phyloP scores from a whole-genome alignment of 1,140 invertebrate genomes.

The Pseudobourletiella spinata region DNA sequence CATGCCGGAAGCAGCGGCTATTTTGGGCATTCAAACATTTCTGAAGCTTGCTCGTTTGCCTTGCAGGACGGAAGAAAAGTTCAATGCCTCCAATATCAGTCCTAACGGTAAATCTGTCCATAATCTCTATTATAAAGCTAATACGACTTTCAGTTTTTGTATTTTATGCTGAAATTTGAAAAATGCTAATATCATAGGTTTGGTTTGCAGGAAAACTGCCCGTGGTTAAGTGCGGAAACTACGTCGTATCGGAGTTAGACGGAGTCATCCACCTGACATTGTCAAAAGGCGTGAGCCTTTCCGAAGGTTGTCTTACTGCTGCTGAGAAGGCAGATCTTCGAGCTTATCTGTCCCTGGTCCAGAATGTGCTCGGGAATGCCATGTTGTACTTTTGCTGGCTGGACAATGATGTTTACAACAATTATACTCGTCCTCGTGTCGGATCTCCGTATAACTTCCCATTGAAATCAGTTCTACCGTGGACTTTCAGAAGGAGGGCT shows the following conservation, averaged over 20 bases:
- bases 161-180: too few relatives aligned
- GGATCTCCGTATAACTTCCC: constrained; percentile 89
- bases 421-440: constrained; percentile 73
- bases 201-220: constrained; percentile 58
- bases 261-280: constrained; percentile 80
- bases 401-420: constrained; percentile 64
- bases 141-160: constrained; percentile 8
- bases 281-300: constrained; percentile 70
- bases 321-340: constrained; percentile 82
- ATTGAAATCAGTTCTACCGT: constrained; percentile 49
- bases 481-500: constrained; percentile 18
- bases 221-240: constrained; percentile 80
- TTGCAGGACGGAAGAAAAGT: constrained; percentile 63
- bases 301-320: constrained; percentile 54
- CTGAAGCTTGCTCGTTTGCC: constrained; percentile 85
- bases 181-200: neutral
- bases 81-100: constrained; percentile 93
- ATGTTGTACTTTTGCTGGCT: constrained; percentile 80
- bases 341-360: constrained; percentile 82
- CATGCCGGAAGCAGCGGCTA: constrained; percentile 81
- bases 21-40: constrained; percentile 81
- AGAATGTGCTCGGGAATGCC: constrained; percentile 75
- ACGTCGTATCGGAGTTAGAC: constrained; percentile 81
- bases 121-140: neutral
- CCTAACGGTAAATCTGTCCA: constrained; percentile 56